Percentiles rank a stretch among this genome's conserved stretches.
Conservation (phyloP, 2,888 invertebrate species). For the Dasypogon diadema region DNA sequence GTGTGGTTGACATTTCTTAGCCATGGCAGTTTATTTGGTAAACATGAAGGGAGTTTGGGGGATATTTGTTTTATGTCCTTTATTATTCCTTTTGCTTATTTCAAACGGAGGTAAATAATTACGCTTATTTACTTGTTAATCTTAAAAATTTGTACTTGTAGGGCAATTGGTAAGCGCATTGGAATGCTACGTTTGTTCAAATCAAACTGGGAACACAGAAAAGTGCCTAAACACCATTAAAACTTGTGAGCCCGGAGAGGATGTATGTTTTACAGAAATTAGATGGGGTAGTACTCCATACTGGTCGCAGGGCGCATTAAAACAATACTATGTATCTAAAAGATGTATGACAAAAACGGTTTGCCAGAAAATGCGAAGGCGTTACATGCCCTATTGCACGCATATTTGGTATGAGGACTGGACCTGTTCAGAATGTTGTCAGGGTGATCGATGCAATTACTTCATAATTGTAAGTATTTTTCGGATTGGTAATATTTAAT, state of each 20-base stretch:
- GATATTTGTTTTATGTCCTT: not conserved
- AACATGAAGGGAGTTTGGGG: slow-evolving; percentile 13
- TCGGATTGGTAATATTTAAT: too few species aligned
- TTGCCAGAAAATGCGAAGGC: slow-evolving; percentile 79
- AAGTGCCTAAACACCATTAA: slow-evolving; percentile 93
- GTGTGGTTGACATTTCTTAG: too few species aligned
- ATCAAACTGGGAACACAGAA: slow-evolving; percentile 91
- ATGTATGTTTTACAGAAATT: slow-evolving; percentile 84
- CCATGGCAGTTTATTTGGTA: slow-evolving; percentile 2
- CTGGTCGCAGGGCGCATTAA: slow-evolving; percentile 92
- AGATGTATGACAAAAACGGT: slow-evolving; percentile 84
- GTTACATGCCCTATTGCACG: slow-evolving; percentile 83
- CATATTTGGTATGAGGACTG: slow-evolving; percentile 97
- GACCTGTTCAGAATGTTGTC: slow-evolving; percentile 96
- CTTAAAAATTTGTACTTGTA: not conserved
- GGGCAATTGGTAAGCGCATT: slow-evolving; percentile 69
- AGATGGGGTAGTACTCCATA: slow-evolving; percentile 94
- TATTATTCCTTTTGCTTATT: slow-evolving; percentile 3
- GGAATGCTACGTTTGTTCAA: slow-evolving; percentile 95
- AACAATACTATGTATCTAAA: slow-evolving; percentile 94
- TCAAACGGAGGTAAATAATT: not conserved
- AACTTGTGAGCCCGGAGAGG: slow-evolving; percentile 89
- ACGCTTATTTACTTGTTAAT: not conserved
- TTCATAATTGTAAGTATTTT: slow-evolving; percentile 87
- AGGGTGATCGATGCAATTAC: slow-evolving; percentile 95